phyloP scores from a whole-genome alignment of 2,888 invertebrate species.

The Teleiodes luculella region DNA sequence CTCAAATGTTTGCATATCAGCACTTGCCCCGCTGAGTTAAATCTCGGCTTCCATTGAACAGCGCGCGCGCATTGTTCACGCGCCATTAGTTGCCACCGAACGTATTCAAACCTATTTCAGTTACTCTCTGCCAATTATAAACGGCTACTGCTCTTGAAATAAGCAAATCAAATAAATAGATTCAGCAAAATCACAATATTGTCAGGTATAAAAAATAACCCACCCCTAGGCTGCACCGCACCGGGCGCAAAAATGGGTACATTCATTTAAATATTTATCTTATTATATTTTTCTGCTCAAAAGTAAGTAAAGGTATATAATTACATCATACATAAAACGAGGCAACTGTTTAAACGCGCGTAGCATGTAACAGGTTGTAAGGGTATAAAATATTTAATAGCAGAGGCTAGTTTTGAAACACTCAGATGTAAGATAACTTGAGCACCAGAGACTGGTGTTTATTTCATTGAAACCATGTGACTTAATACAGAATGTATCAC shows the following conservation, averaged over 20 bases:
- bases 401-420: background rate
- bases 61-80: constrained; percentile 73
- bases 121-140: background rate
- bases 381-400: constrained; percentile 3
- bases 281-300: background rate
- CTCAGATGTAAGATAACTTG: too few relatives aligned
- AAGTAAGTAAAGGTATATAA: background rate
- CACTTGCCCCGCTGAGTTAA: constrained; percentile 70
- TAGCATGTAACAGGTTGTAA: background rate
- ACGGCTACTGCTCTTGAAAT: background rate
- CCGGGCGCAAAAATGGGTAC: too few relatives aligned
- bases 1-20: constrained; percentile 62
- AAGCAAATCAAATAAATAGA: background rate
- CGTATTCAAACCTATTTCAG: constrained; percentile 48
- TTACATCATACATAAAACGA: background rate
- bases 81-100: constrained; percentile 66
- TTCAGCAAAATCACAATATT: background rate
- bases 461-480: too few relatives aligned
- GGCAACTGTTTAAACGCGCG: background rate
- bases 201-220: background rate
- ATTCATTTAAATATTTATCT: background rate
- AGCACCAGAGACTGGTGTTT: too few relatives aligned
- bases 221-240: too few relatives aligned
- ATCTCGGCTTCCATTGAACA: constrained; percentile 69
- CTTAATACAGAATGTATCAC: too few relatives aligned